A percentile compares a stretch with the other conserved stretches of the same genome.
Conservation (phyloP, 2,113 vertebrate genomes). For the Cygnus buccinator region DNA sequence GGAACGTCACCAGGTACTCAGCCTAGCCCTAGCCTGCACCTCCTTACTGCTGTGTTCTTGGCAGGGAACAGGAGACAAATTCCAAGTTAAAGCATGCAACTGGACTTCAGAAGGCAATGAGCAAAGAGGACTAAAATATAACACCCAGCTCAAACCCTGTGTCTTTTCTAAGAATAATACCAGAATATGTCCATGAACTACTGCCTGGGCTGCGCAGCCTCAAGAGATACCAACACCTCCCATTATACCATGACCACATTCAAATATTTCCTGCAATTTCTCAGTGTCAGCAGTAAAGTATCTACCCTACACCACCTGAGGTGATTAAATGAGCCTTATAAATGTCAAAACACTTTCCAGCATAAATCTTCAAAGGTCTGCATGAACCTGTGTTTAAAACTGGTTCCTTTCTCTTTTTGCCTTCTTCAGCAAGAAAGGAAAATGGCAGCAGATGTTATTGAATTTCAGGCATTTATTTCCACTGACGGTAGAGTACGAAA, state of each 20-base stretch:
- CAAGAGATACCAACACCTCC: conserved; percentile 20
- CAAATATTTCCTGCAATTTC: conserved; percentile 17
- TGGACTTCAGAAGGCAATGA: neutral
- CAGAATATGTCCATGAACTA: neutral
- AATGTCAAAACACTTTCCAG: conserved; percentile 8
- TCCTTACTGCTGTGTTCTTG: neutral
- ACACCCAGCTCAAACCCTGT: neutral
- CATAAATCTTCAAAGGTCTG: conserved; percentile 9
- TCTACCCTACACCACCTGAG: neutral
- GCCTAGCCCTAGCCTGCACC: neutral
- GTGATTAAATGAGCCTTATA: conserved; percentile 10
- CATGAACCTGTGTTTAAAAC: neutral
- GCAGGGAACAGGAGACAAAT: neutral
- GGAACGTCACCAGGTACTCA: neutral
- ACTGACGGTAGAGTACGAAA: neutral
- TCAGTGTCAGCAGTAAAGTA: conserved; percentile 4
- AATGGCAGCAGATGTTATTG: neutral
- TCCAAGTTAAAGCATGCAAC: neutral
- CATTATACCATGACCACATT: neutral
- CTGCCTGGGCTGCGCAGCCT: neutral
- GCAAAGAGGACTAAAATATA: neutral
- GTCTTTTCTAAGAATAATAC: neutral
- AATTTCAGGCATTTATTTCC: neutral
- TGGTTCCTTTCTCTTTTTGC: neutral
- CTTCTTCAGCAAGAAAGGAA: neutral